These are phyloP conservation scores for Panurus biarmicus DNA, from an alignment of 2,113 vertebrate genomes.

Conservation along the genomic window DNA sequence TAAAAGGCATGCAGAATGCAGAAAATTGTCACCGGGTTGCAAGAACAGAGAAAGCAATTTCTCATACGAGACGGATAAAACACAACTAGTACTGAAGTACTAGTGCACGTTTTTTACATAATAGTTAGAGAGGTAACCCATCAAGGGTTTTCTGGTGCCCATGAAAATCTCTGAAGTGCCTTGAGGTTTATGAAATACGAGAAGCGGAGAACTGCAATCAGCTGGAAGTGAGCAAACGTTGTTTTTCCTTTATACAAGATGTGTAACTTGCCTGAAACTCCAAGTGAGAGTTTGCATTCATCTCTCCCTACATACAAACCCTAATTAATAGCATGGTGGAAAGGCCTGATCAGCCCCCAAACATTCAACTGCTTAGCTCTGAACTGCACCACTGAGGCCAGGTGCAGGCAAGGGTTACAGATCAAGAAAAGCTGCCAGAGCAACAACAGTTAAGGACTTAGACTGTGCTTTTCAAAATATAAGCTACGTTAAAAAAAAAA, in stretches of 20 bases:
- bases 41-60: neutral
- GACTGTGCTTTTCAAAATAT: neutral
- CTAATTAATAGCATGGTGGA: neutral
- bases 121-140: neutral
- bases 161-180: neutral
- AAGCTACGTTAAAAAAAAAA: rapidly evolving
- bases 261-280: neutral
- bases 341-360: neutral
- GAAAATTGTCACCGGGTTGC: neutral
- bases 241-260: neutral
- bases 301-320: neutral
- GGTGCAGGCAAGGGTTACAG: neutral
- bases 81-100: neutral
- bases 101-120: neutral
- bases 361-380: neutral
- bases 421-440: neutral
- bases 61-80: neutral
- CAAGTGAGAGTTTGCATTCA: neutral
- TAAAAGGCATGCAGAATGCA: neutral
- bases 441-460: neutral
- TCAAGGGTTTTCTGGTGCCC: neutral
- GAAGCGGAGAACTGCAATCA: neutral
- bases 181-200: neutral
- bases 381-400: neutral
- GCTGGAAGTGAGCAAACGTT: neutral